Percentiles rank a stretch among this genome's conserved stretches.
phyloP scores from a whole-genome alignment of 2,888 invertebrate genomes.

The Lissocephala sabroskyi region DNA sequence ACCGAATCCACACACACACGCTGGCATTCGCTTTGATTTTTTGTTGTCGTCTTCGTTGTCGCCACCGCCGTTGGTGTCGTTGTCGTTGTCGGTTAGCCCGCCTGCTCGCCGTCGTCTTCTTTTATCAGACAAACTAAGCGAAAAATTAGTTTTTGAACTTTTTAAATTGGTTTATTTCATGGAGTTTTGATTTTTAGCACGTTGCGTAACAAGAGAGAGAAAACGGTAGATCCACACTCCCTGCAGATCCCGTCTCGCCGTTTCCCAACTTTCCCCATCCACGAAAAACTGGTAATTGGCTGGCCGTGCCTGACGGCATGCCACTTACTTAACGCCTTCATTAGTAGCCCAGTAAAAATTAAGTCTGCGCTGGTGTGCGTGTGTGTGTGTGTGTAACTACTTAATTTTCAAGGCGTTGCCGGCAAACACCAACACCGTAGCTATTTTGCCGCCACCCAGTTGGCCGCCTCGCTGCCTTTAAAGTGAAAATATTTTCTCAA shows the following conservation, averaged over 20 bases:
- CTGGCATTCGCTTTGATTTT: conserved; percentile 12
- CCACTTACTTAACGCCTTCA: conserved; percentile 51
- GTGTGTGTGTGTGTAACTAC: conserved; percentile 39
- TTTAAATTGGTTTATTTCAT: conserved; percentile 68
- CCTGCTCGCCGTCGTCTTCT: conserved; percentile 46
- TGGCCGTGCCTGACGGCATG: conserved; percentile 26
- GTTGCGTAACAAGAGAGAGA: conserved; percentile 57
- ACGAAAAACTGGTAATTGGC: conserved; percentile 43
- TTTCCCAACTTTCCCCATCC: no score
- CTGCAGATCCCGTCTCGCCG: no score
- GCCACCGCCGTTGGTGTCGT: conserved; percentile 1
- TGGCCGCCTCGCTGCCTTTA: conserved; percentile 15
- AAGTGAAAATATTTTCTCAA: conserved; percentile 47
- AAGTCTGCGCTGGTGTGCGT: conserved; percentile 1
- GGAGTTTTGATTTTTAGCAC: conserved; percentile 62
- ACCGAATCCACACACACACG: conserved; percentile 15
- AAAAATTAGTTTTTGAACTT: conserved; percentile 69
- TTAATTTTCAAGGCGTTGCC: conserved; percentile 52
- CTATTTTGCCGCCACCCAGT: not conserved
- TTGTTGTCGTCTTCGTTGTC: conserved; percentile 11
- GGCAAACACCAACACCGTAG: not conserved
- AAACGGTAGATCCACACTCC: conserved; percentile 21
- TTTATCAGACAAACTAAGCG: conserved; percentile 66
- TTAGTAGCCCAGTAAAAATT: conserved; percentile 25
- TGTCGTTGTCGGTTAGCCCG: not conserved